Conservation (phyloP, 2,888 invertebrate species). For the Hydropsyche betteni region DNA sequence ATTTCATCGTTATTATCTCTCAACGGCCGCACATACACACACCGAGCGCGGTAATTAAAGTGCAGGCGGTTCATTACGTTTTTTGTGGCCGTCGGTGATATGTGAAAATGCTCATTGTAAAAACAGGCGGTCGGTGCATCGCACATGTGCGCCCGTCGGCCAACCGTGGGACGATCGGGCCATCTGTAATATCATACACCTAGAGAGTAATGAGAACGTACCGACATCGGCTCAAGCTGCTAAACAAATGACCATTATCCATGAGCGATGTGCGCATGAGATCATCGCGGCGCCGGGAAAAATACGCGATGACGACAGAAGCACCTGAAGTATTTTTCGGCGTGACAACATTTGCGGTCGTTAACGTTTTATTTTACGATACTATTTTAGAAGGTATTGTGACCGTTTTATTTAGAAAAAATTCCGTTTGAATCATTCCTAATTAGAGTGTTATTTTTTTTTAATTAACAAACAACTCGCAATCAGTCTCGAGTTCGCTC, state of each 20-base stretch:
- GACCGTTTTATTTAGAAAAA: too few species aligned
- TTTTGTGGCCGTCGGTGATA: slow-evolving; percentile 14
- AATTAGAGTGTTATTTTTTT: too few species aligned
- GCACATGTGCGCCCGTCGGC: slow-evolving; percentile 35
- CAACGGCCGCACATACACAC: too few species aligned
- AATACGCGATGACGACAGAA: neutral
- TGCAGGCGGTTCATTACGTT: slow-evolving; percentile 25
- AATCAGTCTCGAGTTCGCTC: slow-evolving; percentile 11
- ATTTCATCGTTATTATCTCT: neutral
- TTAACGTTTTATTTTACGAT: too few species aligned
- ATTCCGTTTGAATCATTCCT: too few species aligned
- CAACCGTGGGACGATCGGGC: slow-evolving; percentile 38
- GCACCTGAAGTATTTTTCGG: slow-evolving; percentile 7
- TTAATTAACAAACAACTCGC: neutral
- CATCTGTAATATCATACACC: slow-evolving; percentile 24
- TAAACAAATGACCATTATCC: slow-evolving; percentile 19
- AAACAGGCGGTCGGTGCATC: slow-evolving; percentile 36
- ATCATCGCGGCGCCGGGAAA: neutral
- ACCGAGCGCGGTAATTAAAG: slow-evolving; percentile 19
- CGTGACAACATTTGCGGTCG: neutral
- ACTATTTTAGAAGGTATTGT: too few species aligned
- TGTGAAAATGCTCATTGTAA: slow-evolving; percentile 37
- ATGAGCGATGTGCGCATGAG: neutral
- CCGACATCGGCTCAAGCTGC: slow-evolving; percentile 3
- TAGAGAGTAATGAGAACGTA: neutral